Percentiles rank a stretch among this genome's conserved stretches.
Conservation (phyloP, 2,113 vertebrate species). For the Rissa tridactyla region DNA sequence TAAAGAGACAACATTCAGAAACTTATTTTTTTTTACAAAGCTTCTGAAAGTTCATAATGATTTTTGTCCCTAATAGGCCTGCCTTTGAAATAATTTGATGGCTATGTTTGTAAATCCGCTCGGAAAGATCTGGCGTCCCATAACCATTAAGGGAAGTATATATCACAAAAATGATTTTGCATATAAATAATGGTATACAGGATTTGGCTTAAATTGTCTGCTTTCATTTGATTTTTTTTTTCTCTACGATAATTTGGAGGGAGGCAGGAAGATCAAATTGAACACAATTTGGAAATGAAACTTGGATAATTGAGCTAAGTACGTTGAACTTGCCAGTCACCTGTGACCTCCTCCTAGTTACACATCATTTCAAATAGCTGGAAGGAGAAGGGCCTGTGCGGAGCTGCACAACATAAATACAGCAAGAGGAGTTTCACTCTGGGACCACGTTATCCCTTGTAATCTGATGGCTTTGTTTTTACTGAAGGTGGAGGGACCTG, state of each 20-base stretch:
- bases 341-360: slow-evolving; percentile 64
- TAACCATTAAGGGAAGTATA: slow-evolving; percentile 38
- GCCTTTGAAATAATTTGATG: slow-evolving; percentile 61
- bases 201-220: slow-evolving; percentile 59
- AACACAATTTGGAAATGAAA: slow-evolving; percentile 73
- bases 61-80: slow-evolving; percentile 55
- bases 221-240: slow-evolving; percentile 29
- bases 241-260: slow-evolving; percentile 34
- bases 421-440: neutral
- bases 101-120: slow-evolving; percentile 43
- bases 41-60: slow-evolving; percentile 42
- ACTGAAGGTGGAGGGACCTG: neutral
- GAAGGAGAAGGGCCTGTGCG: neutral
- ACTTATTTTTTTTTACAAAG: slow-evolving; percentile 49
- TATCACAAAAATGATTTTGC: slow-evolving; percentile 62
- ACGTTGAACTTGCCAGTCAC: slow-evolving; percentile 69
- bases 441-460: neutral
- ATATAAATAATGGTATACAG: slow-evolving; percentile 49
- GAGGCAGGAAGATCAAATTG: slow-evolving; percentile 63
- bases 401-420: neutral
- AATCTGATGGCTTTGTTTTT: neutral
- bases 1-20: slow-evolving; percentile 65
- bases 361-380: slow-evolving; percentile 25
- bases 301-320: slow-evolving; percentile 73
- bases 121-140: slow-evolving; percentile 46